phyloP scores from a whole-genome alignment of 2,888 invertebrate species.

The Caenorhabditis sp. region DNA sequence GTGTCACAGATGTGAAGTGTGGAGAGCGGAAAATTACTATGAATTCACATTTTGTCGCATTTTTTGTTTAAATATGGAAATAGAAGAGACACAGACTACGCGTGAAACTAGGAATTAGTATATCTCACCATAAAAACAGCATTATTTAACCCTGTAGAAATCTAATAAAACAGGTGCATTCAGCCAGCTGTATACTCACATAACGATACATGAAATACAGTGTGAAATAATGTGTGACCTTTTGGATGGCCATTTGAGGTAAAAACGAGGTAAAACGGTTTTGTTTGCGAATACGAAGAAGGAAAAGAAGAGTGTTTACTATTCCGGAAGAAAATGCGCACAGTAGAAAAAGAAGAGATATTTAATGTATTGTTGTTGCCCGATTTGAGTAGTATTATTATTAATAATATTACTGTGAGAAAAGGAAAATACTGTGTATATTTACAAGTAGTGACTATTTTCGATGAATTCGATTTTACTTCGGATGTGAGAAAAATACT shows the following conservation, averaged over 20 bases:
- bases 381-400: not conserved
- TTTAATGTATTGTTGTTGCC: not conserved
- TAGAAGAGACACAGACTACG: not conserved
- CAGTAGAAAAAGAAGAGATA: not conserved
- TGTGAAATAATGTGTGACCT: not conserved
- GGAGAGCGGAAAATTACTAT: too few relatives aligned
- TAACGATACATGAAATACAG: not conserved
- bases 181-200: not conserved
- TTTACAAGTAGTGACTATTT: too few relatives aligned
- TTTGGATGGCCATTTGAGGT: not conserved
- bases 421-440: too few relatives aligned
- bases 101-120: too few relatives aligned
- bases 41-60: too few relatives aligned
- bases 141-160: too few relatives aligned
- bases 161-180: not conserved
- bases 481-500: too few relatives aligned
- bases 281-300: not conserved
- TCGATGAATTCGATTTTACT: too few relatives aligned
- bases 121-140: too few relatives aligned
- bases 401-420: not conserved
- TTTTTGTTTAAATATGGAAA: too few relatives aligned
- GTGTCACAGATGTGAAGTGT: too few relatives aligned
- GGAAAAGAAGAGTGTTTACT: not conserved
- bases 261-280: not conserved
- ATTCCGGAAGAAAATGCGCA: constrained; percentile 1